Evolutionary conservation across 1,140 invertebrate species (phyloP).

Genomic region (Scylla paramamosain): DNA sequence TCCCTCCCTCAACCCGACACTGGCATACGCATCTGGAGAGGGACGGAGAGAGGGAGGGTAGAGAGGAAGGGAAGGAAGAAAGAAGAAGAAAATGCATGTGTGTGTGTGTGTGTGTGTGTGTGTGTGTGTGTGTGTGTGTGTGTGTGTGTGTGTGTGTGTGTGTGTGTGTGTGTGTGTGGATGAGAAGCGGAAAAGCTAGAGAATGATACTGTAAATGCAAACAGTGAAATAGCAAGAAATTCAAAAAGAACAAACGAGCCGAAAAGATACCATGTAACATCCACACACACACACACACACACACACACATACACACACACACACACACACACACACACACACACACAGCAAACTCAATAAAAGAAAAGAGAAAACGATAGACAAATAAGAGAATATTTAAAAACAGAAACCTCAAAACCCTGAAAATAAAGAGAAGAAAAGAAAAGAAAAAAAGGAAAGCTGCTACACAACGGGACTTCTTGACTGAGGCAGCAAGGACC

Average conservation of each 20-base stretch:
- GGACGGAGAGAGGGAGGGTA: not conserved
- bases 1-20: too few relatives aligned
- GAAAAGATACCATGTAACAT: too few relatives aligned
- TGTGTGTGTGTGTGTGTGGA: constrained; percentile 55
- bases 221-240: too few relatives aligned
- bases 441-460: too few relatives aligned
- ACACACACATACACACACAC: not conserved
- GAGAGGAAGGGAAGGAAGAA: not conserved
- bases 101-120: constrained; percentile 34
- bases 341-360: not conserved
- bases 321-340: constrained; percentile 30
- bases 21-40: not conserved
- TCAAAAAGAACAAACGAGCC: too few relatives aligned
- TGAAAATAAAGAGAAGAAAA: not conserved
- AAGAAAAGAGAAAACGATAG: too few relatives aligned
- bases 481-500: too few relatives aligned
- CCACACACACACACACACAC: constrained; percentile 28
- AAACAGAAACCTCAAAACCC: too few relatives aligned
- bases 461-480: too few relatives aligned
- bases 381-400: too few relatives aligned
- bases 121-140: constrained; percentile 34
- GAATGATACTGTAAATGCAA: too few relatives aligned
- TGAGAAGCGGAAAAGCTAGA: not conserved
- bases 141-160: constrained; percentile 40
- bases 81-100: not conserved